Evolutionary conservation across 2,888 invertebrate species (phyloP).

Genomic region (Cephus pygmeus): DNA sequence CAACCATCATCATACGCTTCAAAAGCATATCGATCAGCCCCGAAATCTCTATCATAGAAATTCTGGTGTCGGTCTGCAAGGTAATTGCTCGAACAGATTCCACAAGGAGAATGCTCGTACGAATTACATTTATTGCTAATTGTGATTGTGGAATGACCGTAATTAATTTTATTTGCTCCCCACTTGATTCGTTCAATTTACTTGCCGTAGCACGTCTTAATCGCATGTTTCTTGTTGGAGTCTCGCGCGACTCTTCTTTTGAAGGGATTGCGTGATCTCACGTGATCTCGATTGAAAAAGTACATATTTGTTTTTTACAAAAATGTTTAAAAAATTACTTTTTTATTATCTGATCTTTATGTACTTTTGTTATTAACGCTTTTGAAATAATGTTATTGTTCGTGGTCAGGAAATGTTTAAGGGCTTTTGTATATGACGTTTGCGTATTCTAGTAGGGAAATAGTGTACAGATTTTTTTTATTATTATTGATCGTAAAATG

Average conservation of each 20-base stretch:
- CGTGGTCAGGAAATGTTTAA: neutral
- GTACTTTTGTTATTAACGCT: neutral
- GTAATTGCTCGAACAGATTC: constrained; percentile 62
- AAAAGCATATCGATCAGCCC: constrained; percentile 69
- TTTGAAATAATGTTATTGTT: neutral
- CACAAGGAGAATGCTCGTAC: constrained; percentile 22
- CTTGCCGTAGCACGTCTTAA: neutral
- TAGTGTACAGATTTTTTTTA: neutral
- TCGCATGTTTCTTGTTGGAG: neutral
- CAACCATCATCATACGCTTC: constrained; percentile 67
- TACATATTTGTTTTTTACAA: neutral
- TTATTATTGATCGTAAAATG: neutral
- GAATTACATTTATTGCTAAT: neutral
- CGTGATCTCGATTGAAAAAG: neutral
- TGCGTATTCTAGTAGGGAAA: neutral
- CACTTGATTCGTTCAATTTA: constrained; percentile 5
- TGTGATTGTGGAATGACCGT: constrained; percentile 24
- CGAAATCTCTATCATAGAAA: constrained; percentile 72
- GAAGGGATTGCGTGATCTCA: neutral
- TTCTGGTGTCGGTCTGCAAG: constrained; percentile 71
- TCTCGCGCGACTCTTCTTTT: neutral
- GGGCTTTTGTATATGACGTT: neutral
- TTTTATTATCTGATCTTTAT: neutral
- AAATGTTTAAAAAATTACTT: neutral
- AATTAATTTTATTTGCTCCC: constrained; percentile 36